These are phyloP conservation scores for Mus spicilegus DNA, from an alignment of 2,113 vertebrate species.

Conservation along the genomic window DNA sequence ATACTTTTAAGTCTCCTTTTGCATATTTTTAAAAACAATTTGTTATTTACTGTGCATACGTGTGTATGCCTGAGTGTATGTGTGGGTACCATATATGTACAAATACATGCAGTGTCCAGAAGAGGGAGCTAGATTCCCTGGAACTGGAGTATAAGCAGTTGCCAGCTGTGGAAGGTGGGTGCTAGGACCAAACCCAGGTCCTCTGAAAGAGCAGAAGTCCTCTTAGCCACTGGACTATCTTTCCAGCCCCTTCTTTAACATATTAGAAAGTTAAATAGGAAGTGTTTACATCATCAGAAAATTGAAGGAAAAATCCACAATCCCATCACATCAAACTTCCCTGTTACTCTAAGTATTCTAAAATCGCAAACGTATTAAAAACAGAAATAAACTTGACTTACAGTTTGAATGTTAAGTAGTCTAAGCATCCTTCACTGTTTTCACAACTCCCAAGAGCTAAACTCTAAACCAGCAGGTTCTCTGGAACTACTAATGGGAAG, in stretches of 20 bases:
- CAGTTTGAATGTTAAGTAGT: constrained; percentile 72
- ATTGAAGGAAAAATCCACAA: constrained; percentile 34
- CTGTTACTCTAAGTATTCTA: constrained; percentile 34
- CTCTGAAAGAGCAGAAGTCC: not conserved
- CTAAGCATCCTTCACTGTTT: constrained; percentile 77
- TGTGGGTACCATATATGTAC: not conserved
- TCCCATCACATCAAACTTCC: constrained; percentile 10
- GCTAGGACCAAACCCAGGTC: not conserved
- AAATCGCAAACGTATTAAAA: constrained; percentile 38
- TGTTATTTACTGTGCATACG: not conserved
- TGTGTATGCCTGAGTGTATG: not conserved
- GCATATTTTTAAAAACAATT: not conserved
- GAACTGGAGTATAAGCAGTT: not conserved
- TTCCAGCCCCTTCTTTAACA: not conserved
- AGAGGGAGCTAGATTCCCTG: not conserved
- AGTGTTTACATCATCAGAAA: constrained; percentile 35
- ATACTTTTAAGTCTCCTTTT: not conserved
- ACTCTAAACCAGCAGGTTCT: constrained; percentile 75
- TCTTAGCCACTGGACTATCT: not conserved
- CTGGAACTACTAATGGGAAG: constrained; percentile 64
- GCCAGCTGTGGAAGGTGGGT: not conserved
- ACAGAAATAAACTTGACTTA: constrained; percentile 77
- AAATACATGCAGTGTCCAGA: not conserved
- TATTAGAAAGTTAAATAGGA: not conserved
- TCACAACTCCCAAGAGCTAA: constrained; percentile 70